Percentiles rank a stretch among this genome's conserved stretches.
Conservation (phyloP, 2,113 vertebrate species). For the Paraplagusia blochii region DNA sequence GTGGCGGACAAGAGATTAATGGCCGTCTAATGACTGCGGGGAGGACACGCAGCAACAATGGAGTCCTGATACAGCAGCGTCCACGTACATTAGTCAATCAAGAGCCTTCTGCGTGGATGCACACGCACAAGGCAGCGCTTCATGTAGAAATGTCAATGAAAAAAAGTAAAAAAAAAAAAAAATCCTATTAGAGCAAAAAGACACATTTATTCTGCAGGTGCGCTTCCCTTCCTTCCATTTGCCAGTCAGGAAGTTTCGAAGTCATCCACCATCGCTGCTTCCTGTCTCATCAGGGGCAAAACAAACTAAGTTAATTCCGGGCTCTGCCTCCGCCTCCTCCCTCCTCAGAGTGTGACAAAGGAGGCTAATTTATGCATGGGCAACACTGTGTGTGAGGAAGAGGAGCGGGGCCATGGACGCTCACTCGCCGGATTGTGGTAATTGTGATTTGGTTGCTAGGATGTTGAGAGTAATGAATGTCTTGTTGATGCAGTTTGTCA, state of each 20-base stretch:
- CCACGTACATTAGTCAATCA: slow-evolving; percentile 56
- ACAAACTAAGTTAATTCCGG: slow-evolving; percentile 56
- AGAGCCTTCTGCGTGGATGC: slow-evolving; percentile 23
- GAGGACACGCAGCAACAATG: slow-evolving; percentile 60
- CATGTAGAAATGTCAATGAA: neutral
- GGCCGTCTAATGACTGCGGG: slow-evolving; percentile 61
- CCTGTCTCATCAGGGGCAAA: slow-evolving; percentile 33
- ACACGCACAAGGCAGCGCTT: slow-evolving; percentile 14
- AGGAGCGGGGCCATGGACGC: slow-evolving; percentile 43
- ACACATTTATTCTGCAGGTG: slow-evolving; percentile 14
- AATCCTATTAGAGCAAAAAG: slow-evolving; percentile 6
- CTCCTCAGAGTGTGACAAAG: slow-evolving; percentile 54
- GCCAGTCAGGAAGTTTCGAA: slow-evolving; percentile 41
- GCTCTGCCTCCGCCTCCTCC: neutral
- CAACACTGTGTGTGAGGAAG: slow-evolving; percentile 25
- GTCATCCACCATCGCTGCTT: slow-evolving; percentile 18
- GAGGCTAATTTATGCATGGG: slow-evolving; percentile 63
- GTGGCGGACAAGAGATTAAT: slow-evolving; percentile 68
- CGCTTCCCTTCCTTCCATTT: slow-evolving; percentile 34
- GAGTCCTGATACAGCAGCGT: slow-evolving; percentile 32
- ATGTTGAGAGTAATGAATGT: slow-evolving; percentile 66
- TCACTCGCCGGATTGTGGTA: slow-evolving; percentile 53
- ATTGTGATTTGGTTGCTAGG: slow-evolving; percentile 65
- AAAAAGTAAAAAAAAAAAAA: slow-evolving; percentile 7
- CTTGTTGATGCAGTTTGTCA: slow-evolving; percentile 70